Percentiles rank a stretch among this genome's conserved stretches.
These are phyloP conservation scores for Helogale parvula DNA, from an alignment of 2,113 vertebrate species.

Conservation along the genomic window DNA sequence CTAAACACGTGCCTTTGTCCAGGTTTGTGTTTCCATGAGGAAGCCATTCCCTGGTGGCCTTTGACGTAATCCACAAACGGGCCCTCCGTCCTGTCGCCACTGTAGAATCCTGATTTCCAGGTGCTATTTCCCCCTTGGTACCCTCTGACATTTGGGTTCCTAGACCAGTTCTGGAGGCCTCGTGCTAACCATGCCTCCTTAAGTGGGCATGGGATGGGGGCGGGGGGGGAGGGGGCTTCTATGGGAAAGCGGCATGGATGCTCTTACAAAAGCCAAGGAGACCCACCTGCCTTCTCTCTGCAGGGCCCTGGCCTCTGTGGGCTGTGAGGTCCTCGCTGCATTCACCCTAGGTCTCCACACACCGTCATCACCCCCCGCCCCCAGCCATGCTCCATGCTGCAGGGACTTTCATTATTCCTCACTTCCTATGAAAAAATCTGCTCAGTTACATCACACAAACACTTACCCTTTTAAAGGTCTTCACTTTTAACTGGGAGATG, in stretches of 20 bases:
- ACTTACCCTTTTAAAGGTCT: neutral
- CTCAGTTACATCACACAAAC: too few species aligned
- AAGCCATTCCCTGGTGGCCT: neutral
- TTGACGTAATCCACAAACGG: neutral
- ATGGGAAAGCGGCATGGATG: accelerated
- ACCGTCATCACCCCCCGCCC: too few species aligned
- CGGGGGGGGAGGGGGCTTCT: neutral
- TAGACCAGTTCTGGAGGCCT: neutral
- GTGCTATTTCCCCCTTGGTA: neutral
- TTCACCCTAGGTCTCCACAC: neutral
- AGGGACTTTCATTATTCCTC: neutral
- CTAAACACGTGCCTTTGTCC: neutral
- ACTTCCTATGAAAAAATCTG: neutral
- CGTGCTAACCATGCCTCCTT: neutral
- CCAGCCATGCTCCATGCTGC: accelerated
- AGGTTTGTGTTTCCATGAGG: conserved; percentile 27
- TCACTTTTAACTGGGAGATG: neutral
- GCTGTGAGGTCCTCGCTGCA: neutral
- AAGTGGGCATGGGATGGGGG: too few species aligned
- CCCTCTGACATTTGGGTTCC: neutral
- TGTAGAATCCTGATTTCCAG: neutral
- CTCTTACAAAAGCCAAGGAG: neutral
- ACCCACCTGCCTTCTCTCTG: neutral
- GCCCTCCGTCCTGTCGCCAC: neutral
- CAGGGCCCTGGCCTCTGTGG: neutral